A percentile compares a stretch with the other conserved stretches of the same genome.
Evolutionary conservation across 2,888 invertebrate species (phyloP).

Genomic region (Drosophila multiciliata): DNA sequence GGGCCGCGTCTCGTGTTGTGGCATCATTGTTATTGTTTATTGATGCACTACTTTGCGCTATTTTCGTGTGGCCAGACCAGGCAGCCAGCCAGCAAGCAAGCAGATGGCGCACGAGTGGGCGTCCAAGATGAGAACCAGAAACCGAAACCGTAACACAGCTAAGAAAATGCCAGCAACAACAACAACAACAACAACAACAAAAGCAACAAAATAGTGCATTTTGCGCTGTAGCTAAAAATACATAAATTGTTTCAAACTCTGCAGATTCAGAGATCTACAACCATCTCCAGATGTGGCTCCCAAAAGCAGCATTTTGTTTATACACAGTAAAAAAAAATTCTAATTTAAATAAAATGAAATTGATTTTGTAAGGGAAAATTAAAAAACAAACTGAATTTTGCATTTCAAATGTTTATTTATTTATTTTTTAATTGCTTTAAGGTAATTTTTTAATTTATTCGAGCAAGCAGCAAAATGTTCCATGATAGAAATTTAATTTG

Average conservation of each 20-base stretch:
- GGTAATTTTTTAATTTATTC: not conserved
- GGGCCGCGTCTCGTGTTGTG: slow-evolving; percentile 34
- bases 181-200: slow-evolving; percentile 25
- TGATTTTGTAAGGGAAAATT: not conserved
- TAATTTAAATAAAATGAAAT: not conserved
- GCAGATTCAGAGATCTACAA: slow-evolving; percentile 29
- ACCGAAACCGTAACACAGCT: slow-evolving; percentile 39
- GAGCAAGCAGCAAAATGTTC: not conserved
- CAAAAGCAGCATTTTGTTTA: not conserved
- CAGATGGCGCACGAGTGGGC: slow-evolving; percentile 71
- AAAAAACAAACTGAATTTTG: not conserved
- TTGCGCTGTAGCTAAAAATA: slow-evolving; percentile 61
- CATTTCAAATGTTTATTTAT: not conserved
- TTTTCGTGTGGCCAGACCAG: slow-evolving; percentile 74
- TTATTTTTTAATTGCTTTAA: not conserved
- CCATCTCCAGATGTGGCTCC: slow-evolving; percentile 39
- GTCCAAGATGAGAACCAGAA: slow-evolving; percentile 56
- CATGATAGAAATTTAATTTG: not conserved
- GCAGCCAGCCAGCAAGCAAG: slow-evolving; percentile 33
- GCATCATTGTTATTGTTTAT: slow-evolving; percentile 78
- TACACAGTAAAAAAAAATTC: slow-evolving; percentile 2
- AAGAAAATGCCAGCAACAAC: slow-evolving; percentile 35
- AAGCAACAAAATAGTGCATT: slow-evolving; percentile 19
- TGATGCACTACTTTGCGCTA: slow-evolving; percentile 80
- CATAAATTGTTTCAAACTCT: slow-evolving; percentile 56